Conservation (phyloP, 1,140 invertebrate species). For the Homarus americanus region DNA sequence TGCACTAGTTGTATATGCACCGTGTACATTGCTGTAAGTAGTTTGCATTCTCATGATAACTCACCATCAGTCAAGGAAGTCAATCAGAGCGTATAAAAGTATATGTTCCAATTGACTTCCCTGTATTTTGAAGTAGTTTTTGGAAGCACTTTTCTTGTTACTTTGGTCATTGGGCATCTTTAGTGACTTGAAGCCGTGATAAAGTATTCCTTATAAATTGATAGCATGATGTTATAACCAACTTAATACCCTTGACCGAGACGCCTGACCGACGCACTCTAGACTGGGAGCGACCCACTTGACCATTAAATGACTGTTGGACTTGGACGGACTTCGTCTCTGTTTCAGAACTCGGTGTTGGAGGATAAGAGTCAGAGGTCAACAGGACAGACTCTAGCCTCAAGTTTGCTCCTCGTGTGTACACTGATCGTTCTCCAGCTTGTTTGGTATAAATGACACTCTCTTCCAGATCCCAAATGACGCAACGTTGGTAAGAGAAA, state of each 20-base stretch:
- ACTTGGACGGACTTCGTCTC: conserved; percentile 68
- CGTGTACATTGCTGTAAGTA: neutral
- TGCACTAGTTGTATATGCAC: neutral
- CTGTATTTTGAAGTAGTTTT: neutral
- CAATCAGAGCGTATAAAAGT: neutral
- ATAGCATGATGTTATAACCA: conserved; percentile 18
- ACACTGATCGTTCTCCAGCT: conserved; percentile 69
- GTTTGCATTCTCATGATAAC: neutral
- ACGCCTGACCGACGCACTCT: neutral
- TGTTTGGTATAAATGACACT: conserved; percentile 69
- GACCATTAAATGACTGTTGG: conserved; percentile 2
- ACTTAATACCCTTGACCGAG: conserved; percentile 25
- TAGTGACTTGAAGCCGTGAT: neutral
- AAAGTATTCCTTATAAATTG: neutral
- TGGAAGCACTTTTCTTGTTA: neutral
- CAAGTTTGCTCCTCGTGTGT: conserved; percentile 61
- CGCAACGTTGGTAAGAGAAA: conserved; percentile 55
- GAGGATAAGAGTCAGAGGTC: conserved; percentile 20
- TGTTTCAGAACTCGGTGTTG: conserved; percentile 60
- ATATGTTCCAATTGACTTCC: neutral
- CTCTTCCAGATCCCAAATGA: conserved; percentile 62
- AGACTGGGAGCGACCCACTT: conserved; percentile 22
- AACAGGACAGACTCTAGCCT: conserved; percentile 37
- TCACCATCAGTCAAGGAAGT: neutral
- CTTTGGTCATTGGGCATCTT: neutral